These are phyloP conservation scores for Hypothenemus hampei DNA, from an alignment of 1,140 invertebrate species.

Conservation along the genomic window DNA sequence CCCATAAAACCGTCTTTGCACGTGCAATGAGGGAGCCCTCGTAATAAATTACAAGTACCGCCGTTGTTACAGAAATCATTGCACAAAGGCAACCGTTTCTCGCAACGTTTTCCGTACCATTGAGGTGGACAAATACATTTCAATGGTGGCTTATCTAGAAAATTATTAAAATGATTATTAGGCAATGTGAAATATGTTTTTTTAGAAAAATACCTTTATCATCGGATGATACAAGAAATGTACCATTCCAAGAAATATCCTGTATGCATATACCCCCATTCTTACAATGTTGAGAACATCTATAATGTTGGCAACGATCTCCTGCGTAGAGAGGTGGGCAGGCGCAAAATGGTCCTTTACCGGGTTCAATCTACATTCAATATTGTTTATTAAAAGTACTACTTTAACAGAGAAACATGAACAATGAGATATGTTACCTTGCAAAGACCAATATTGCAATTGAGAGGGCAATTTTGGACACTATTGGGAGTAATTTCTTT, in stretches of 20 bases:
- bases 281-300: constrained; percentile 58
- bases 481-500: not conserved
- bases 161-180: too few relatives aligned
- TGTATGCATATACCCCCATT: constrained; percentile 59
- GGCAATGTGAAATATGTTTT: too few relatives aligned
- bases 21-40: constrained; percentile 49
- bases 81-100: constrained; percentile 52
- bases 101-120: constrained; percentile 64
- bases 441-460: constrained; percentile 16
- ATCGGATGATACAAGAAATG: too few relatives aligned
- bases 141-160: constrained; percentile 37
- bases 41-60: constrained; percentile 49
- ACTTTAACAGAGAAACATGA: too few relatives aligned
- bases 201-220: too few relatives aligned
- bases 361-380: constrained; percentile 9
- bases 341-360: constrained; percentile 49
- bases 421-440: constrained; percentile 5
- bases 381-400: not conserved
- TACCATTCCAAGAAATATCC: constrained; percentile 38
- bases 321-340: constrained; percentile 60
- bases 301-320: constrained; percentile 57
- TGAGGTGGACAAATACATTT: constrained; percentile 59
- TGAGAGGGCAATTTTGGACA: constrained; percentile 6
- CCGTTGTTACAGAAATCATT: constrained; percentile 47
- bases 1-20: constrained; percentile 54